Evolutionary conservation across 2,888 invertebrate genomes (phyloP), one percentile per base, ranked within the genome.

Genomic region (Erebia palarica): DNA sequence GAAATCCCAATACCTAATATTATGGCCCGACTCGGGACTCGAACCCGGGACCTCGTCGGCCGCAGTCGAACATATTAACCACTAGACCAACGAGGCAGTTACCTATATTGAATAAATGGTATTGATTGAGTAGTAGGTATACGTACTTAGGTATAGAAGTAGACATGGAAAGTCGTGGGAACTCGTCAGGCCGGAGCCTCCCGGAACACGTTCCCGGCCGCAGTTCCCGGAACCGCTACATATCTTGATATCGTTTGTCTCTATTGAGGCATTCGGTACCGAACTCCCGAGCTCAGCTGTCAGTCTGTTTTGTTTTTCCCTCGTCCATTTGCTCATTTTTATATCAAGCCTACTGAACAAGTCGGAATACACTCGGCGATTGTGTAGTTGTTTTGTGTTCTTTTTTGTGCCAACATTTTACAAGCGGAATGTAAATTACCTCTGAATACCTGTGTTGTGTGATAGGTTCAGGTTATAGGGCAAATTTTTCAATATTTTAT

Each of bases 391-490:
- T 53, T 53, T 53, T 53, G 53, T 53, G 9, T 53, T n/a, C n/a
- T n/a, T n/a, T n/a, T n/a, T n/a, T n/a, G n/a, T 53, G 53, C 53
- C 53, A 16, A 53, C 16, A 53, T 1, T 53, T 53, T 53, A 53
- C 53, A 53, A 53, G 53, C 53, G 16, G 53, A 53, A 53, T 53
- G 16, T 53, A 53, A 53, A 53, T 16, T 53, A 53, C 53, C 53
- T 16, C 53, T 9, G 53, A 16, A 53, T 53, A 16, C 53, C 16
- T 53, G 53, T n/a, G 51, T n/a, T 47, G 47, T 14, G 14, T 14
- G 14, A 8, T 53, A n/a, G n/a, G 27, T 27, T 27, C 7, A 53
- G 53, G 53, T 53, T 16, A 16, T 5, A n/a, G n/a, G 53, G n/a
- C 16, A 9, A 8, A 53, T 1, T n/a, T n/a, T 51, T n/a, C n/a